A percentile compares a stretch with the other conserved stretches of the same genome.
These are phyloP conservation scores for Melanotaenia nigrans DNA, from an alignment of 2,797 vertebrate genomes.

Conservation along the genomic window DNA sequence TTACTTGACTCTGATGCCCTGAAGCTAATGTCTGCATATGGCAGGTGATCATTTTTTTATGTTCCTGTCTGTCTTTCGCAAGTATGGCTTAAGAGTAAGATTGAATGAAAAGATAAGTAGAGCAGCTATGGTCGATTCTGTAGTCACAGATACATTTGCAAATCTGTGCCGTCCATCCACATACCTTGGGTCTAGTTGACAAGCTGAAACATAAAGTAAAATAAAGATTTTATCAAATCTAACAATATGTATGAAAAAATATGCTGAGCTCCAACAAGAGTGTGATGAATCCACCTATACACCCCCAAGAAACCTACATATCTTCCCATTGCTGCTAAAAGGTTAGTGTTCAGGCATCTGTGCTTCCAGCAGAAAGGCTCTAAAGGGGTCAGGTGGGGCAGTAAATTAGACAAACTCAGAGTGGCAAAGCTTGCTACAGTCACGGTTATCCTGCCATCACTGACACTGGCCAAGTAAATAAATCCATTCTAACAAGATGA, in stretches of 20 bases:
- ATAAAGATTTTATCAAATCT: too few relatives aligned
- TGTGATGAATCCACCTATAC: not conserved
- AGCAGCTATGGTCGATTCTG: not conserved
- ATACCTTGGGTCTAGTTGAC: not conserved
- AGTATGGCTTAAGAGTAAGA: not conserved
- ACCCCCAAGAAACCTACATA: not conserved
- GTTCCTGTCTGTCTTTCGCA: not conserved
- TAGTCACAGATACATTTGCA: too few relatives aligned
- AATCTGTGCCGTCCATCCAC: too few relatives aligned
- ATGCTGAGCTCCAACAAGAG: too few relatives aligned
- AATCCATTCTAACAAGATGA: too few relatives aligned
- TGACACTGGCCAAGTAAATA: too few relatives aligned
- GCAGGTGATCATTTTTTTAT: not conserved
- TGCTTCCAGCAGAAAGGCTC: not conserved
- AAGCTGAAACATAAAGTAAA: not conserved
- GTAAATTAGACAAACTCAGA: too few relatives aligned
- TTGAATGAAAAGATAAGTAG: not conserved
- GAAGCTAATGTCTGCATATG: conserved; percentile 11
- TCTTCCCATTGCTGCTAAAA: not conserved
- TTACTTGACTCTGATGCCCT: not conserved
- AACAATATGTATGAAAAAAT: not conserved
- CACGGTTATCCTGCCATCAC: too few relatives aligned
- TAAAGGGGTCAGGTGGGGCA: too few relatives aligned
- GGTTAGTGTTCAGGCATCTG: not conserved
- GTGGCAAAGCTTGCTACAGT: too few relatives aligned